These are phyloP conservation scores for Onthophagus sagittarius DNA, from an alignment of 2,888 invertebrate genomes.

Conservation along the genomic window DNA sequence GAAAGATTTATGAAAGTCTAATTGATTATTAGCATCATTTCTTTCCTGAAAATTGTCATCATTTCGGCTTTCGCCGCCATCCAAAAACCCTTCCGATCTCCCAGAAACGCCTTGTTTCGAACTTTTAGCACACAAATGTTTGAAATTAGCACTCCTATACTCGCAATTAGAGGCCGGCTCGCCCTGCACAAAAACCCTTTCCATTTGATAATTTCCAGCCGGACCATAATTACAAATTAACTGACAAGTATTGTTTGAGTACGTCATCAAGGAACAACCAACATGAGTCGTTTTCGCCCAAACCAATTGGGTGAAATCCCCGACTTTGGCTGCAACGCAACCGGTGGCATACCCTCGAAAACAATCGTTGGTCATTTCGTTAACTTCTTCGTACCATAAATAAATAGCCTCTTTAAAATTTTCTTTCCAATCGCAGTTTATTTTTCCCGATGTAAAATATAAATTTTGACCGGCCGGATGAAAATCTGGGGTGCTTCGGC, in stretches of 20 bases:
- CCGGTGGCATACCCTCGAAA: not conserved
- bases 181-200: not conserved
- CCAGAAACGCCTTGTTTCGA: not conserved
- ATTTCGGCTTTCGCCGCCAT: not conserved
- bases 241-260: not conserved
- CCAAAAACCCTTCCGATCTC: not conserved
- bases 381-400: slow-evolving; percentile 16
- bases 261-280: slow-evolving; percentile 10
- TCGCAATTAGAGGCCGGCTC: not conserved
- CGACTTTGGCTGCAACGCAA: not conserved
- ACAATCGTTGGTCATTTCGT: no score
- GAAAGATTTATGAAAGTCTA: no score
- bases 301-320: slow-evolving; percentile 5
- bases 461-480: slow-evolving; percentile 17
- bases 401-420: slow-evolving; percentile 13
- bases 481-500: slow-evolving; percentile 14
- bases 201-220: slow-evolving; percentile 7
- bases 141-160: not conserved
- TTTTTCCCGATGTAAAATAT: not conserved
- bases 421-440: not conserved
- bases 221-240: slow-evolving; percentile 22
- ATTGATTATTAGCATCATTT: no score
- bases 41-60: not conserved
- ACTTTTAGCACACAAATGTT: not conserved
- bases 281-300: slow-evolving; percentile 19